A percentile compares a stretch with the other conserved stretches of the same genome.
Conservation (phyloP, 2,113 vertebrate genomes). For the Myrmecobius fasciatus region DNA sequence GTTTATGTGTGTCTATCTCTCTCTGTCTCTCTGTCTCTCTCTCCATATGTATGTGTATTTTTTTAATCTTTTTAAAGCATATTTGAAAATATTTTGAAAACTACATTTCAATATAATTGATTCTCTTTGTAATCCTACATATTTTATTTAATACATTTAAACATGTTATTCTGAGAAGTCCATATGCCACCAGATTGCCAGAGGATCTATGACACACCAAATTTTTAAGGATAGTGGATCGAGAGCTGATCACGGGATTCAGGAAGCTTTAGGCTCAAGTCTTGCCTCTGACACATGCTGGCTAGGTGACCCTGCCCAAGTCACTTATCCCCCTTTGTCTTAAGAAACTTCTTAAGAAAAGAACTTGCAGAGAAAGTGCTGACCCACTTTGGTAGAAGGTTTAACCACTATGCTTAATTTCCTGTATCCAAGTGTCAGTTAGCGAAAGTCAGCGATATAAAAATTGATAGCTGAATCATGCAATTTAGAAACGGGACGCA, state of each 20-base stretch:
- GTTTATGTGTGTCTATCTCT: too few relatives aligned
- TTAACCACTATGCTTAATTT: not conserved
- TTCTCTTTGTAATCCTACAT: not conserved
- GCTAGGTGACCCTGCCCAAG: not conserved
- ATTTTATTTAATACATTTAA: not conserved
- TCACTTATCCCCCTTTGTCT: not conserved
- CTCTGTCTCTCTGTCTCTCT: too few relatives aligned
- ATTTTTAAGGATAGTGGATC: not conserved
- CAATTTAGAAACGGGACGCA: not conserved
- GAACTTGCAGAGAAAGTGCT: not conserved
- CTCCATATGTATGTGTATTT: too few relatives aligned
- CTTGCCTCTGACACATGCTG: too few relatives aligned
- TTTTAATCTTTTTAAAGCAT: too few relatives aligned
- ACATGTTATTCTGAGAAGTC: not conserved
- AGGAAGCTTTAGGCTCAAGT: not conserved
- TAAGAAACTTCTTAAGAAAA: not conserved
- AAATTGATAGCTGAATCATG: conserved; percentile 4
- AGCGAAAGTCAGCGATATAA: not conserved
- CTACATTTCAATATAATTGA: not conserved
- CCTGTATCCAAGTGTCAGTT: not conserved
- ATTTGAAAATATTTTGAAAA: not conserved
- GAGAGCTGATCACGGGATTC: not conserved
- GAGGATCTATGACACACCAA: not conserved
- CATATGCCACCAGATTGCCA: not conserved
- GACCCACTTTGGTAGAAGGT: not conserved